Base-by-base conservation (phyloP, 2,888 invertebrate genomes). In the Zaprionus bogoriensis region DNA sequence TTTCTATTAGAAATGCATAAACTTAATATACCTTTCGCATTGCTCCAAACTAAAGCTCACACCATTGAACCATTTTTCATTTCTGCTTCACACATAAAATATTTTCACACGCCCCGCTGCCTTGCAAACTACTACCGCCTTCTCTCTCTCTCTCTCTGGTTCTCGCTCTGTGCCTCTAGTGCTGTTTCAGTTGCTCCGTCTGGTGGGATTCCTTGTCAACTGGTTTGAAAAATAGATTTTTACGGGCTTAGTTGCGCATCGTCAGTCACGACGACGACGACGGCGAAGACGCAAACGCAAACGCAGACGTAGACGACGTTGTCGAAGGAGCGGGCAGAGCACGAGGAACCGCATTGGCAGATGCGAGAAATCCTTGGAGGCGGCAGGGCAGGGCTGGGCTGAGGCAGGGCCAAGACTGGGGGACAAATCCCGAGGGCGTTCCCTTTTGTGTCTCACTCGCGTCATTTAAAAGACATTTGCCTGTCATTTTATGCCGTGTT, bases 401-500 rank as follows among this genome's bases (percentile, higher is more conserved):
- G 52, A n/a, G 6, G 20, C 6, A 22, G 20, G 5, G n/a, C 6
- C 4, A 10, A 2, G 32, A 9, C 7, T 3, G 3, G 14, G 5
- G 25, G 25, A 51, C 70, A 75, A 80, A 84, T 77, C 87, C 87
- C 73, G 74, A 82, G 87, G 87, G 79, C 83, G 77, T 81, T 73
- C 85, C 71, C 79, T 84, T 79, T 80, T 88, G 81, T 82, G 86
- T 82, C 83, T 88, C 83, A 74, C 86, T 85, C 75, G 85, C 78
- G 82, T 87, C 82, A 88, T 88, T 88, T 86, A 87, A 88, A 88
- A 87, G 83, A 79, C 85, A 88, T 88, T 88, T 88, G 87, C 87
- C 88, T 88, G 89, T 86, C 88, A 88, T 87, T 88, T 87, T 83
- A 85, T 87, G 84, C 85, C 87, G 77, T 87, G 78, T 87, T 80